Evolutionary conservation across 92 coral and sea anemone genomes (phyloP).

Genomic region (Phenganax marumi): DNA sequence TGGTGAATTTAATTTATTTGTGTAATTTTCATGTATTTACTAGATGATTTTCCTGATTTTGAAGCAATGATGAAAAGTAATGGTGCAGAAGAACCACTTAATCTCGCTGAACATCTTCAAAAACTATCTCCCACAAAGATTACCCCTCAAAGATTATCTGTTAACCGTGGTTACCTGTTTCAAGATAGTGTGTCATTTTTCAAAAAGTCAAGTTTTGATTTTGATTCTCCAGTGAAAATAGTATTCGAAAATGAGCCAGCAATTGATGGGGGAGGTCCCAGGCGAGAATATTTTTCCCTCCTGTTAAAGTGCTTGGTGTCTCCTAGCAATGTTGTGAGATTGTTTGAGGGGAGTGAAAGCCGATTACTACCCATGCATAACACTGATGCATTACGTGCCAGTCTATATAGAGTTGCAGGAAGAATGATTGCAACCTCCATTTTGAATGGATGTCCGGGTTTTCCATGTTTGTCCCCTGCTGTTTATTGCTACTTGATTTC

Average conservation of each 20-base stretch:
- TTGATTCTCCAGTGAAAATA: neutral
- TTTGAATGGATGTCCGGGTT: constrained; percentile 54
- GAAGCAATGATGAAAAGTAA: too few relatives aligned
- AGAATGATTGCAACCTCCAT: constrained; percentile 53
- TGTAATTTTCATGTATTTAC: too few relatives aligned
- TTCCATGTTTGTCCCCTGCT: constrained; percentile 54
- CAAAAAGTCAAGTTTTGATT: neutral
- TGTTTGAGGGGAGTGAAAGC: constrained; percentile 52
- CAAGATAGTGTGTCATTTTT: neutral
- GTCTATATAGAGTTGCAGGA: constrained; percentile 58
- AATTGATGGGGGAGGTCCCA: constrained; percentile 66
- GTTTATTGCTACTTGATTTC: constrained; percentile 44
- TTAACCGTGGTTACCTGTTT: neutral
- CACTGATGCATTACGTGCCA: constrained; percentile 60
- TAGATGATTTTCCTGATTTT: too few relatives aligned
- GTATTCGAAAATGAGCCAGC: constrained; percentile 60
- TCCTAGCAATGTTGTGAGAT: constrained; percentile 40
- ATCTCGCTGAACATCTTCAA: too few relatives aligned
- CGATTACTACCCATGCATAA: constrained; percentile 54
- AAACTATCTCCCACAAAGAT: too few relatives aligned
- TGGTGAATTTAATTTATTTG: too few relatives aligned
- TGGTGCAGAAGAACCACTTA: too few relatives aligned
- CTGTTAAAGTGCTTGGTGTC: constrained; percentile 53
- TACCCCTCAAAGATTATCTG: too few relatives aligned
- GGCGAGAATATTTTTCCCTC: constrained; percentile 54